A percentile compares a stretch with the other conserved stretches of the same genome.
Conservation (phyloP, 2,113 vertebrate genomes). For the Zapus hudsonius region DNA sequence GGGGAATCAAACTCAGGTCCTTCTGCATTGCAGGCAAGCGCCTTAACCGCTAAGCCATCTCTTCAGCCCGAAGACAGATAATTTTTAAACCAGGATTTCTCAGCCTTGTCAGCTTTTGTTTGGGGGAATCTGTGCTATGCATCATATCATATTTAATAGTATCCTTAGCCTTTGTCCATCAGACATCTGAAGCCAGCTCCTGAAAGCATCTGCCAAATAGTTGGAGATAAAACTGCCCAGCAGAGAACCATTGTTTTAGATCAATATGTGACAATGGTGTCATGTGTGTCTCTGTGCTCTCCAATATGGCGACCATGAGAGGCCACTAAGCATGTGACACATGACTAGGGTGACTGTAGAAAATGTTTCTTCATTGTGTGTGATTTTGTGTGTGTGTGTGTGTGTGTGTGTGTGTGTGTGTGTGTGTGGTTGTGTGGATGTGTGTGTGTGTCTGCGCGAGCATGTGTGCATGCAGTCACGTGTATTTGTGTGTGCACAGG, state of each 20-base stretch:
- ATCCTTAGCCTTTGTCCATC: background rate
- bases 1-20: too few species aligned
- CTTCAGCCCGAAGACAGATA: background rate
- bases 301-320: background rate
- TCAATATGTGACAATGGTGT: background rate
- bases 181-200: background rate
- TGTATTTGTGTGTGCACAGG: background rate
- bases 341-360: background rate
- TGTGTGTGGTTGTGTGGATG: background rate
- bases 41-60: too few species aligned
- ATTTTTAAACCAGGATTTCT: background rate
- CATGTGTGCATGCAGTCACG: too few species aligned
- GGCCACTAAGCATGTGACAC: background rate
- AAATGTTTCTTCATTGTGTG: background rate
- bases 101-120: accelerated
- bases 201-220: background rate
- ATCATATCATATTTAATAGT: background rate
- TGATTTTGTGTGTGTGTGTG: too few species aligned
- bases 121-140: background rate
- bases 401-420: too few species aligned
- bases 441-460: too few species aligned
- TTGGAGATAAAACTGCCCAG: background rate
- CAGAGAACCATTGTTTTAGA: background rate
- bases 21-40: too few species aligned
- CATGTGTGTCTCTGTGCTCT: accelerated